Base-by-base conservation (phyloP, 2,797 vertebrate species). In the Channallabes apus region DNA sequence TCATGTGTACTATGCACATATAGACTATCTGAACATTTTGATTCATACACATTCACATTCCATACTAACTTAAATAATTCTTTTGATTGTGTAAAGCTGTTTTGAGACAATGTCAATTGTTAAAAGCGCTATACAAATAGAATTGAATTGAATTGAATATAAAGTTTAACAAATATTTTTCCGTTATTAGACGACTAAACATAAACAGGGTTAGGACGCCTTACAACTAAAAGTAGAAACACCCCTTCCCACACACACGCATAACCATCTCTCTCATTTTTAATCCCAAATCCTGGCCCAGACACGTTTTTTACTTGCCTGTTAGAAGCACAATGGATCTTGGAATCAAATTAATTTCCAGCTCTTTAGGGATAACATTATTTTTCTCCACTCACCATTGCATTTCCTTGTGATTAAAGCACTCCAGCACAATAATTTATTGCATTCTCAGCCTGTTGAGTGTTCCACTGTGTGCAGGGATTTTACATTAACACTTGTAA, bases 201-300 rank as follows among this genome's bases (percentile, higher is more conserved):
- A 65, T 4, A 73, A 56, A 64, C 75, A 54, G 18, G 3, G 77
- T n/a, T 73, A 27, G 69, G 38, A 62, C 56, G 58, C 56, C 38
- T 62, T 35, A 46, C 61, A 76, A 24, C 61, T 32, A 86, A 86
- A 76, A 46, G 46, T 46, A 11, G 9, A 46, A 46, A 46, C 9
- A 11, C 9, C 67, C 67, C 46, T 56, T 67, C 54, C 35, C 27
- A 59, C 85, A 68, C 76, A 73, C 79, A 76, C 41, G 12, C 46
- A 51, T 11, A 38, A 1, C 38, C 38, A 51, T 51, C 79, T 80
- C 84, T 32, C 46, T 56, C 41, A 59, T 59, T 75, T 86, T 68
- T 87, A 88, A 87, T 89, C 87, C 75, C 86, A 89, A 87, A 82
- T 87, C 84, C 87, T 80, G 32, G 20, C 15, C 27, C 75, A 72